These are phyloP conservation scores for Stegana nigrithorax DNA, from an alignment of 2,888 invertebrate genomes.

Conservation along the genomic window DNA sequence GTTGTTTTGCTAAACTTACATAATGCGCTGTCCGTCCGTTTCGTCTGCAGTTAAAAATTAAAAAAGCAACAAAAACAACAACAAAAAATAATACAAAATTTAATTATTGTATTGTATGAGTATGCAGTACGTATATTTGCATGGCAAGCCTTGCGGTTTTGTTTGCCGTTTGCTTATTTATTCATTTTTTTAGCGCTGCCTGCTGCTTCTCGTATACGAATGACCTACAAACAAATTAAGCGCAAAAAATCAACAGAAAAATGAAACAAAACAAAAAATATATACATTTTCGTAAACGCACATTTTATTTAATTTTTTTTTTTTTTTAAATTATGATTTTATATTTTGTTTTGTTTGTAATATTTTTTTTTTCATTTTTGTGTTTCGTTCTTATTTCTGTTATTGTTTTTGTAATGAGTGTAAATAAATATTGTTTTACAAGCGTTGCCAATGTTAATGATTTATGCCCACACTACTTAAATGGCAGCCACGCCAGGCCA, in stretches of 20 bases:
- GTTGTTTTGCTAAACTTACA: too few relatives aligned
- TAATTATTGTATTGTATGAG: too few relatives aligned
- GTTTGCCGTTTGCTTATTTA: not conserved
- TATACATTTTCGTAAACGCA: not conserved
- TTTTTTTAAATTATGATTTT: not conserved
- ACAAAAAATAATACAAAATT: too few relatives aligned
- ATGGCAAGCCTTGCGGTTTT: not conserved
- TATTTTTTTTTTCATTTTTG: too few relatives aligned
- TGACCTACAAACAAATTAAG: not conserved
- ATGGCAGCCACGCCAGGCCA: too few relatives aligned
- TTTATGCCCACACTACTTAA: slow-evolving; percentile 18
- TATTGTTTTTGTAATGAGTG: not conserved
- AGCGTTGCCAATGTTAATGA: slow-evolving; percentile 14
- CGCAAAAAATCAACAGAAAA: not conserved
- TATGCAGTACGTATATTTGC: not conserved
- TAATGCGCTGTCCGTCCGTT: too few relatives aligned
- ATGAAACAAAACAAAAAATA: not conserved
- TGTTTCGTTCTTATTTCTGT: too few relatives aligned
- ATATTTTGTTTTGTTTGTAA: not conserved
- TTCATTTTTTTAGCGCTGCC: not conserved
- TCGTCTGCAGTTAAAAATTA: too few relatives aligned
- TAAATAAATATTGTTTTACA: not conserved
- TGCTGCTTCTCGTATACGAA: not conserved
- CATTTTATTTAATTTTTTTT: too few relatives aligned
- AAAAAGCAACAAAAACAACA: too few relatives aligned